A percentile compares a stretch with the other conserved stretches of the same genome.
Conservation (phyloP, 2,888 invertebrate genomes). For the Acleris sparsana region DNA sequence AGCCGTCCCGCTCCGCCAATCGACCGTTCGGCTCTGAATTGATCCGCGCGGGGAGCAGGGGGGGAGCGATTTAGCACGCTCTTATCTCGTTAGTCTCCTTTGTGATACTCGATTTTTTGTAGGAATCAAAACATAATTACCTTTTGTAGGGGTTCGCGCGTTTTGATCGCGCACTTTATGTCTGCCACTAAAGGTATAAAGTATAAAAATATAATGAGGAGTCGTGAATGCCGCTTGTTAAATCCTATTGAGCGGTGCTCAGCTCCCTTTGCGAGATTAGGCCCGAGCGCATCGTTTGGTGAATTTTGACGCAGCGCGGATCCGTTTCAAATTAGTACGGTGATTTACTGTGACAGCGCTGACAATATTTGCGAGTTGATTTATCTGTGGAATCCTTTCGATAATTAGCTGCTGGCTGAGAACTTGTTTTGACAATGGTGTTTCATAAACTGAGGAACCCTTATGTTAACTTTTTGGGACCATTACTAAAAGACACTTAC, state of each 20-base stretch:
- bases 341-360: constrained; percentile 70
- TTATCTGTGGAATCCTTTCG: constrained; percentile 49
- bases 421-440: constrained; percentile 11
- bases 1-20: constrained; percentile 75
- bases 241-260: constrained; percentile 78
- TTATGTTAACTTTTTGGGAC: too few relatives aligned
- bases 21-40: constrained; percentile 73
- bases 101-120: constrained; percentile 81
- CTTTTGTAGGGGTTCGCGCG: constrained; percentile 83
- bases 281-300: constrained; percentile 56
- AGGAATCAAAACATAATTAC: constrained; percentile 84
- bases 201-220: constrained; percentile 83
- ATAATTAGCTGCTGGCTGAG: constrained; percentile 23
- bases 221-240: constrained; percentile 80
- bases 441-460: background rate
- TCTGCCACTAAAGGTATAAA: constrained; percentile 73
- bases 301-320: constrained; percentile 61
- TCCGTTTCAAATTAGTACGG: constrained; percentile 78
- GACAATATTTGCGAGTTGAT: constrained; percentile 65
- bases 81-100: constrained; percentile 84
- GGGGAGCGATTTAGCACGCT: constrained; percentile 82
- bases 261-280: constrained; percentile 75
- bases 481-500: too few relatives aligned
- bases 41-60: constrained; percentile 76
- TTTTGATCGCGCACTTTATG: constrained; percentile 82